phyloP scores from a whole-genome alignment of 1,140 invertebrate species.

The Melipona quadrifasciata region DNA sequence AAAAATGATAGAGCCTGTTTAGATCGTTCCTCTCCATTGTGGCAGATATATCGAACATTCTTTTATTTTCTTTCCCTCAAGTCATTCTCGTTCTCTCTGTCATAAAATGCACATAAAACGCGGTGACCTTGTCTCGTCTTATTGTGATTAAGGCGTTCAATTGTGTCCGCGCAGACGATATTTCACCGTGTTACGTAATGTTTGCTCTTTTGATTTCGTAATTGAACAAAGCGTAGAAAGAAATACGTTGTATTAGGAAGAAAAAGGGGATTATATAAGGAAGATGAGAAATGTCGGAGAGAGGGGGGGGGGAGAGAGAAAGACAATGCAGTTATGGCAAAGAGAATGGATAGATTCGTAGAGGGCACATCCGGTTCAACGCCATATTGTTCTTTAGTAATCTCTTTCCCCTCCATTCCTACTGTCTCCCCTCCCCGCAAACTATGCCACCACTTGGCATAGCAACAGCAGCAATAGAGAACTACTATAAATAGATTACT shows the following conservation, averaged over 20 bases:
- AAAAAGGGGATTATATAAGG: slow-evolving; percentile 18
- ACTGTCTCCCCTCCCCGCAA: slow-evolving; percentile 17
- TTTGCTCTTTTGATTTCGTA: slow-evolving; percentile 23
- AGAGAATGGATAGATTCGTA: slow-evolving; percentile 58
- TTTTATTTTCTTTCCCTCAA: background rate
- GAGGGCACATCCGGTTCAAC: slow-evolving; percentile 65
- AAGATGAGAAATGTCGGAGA: background rate
- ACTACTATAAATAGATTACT: slow-evolving; percentile 73
- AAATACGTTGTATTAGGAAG: slow-evolving; percentile 21
- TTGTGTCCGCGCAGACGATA: background rate
- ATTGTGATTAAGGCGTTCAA: slow-evolving; percentile 6
- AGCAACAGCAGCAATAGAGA: slow-evolving; percentile 76
- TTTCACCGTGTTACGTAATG: slow-evolving; percentile 37
- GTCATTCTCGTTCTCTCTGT: background rate
- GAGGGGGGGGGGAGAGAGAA: slow-evolving; percentile 49
- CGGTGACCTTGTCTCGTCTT: background rate
- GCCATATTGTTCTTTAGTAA: slow-evolving; percentile 71
- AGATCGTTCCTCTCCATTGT: slow-evolving; percentile 18
- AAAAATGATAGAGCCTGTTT: slow-evolving; percentile 47
- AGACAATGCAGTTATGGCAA: slow-evolving; percentile 34
- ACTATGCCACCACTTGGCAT: slow-evolving; percentile 65
- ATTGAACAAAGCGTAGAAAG: slow-evolving; percentile 30
- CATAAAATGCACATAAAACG: background rate
- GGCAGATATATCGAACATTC: background rate
- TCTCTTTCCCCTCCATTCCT: slow-evolving; percentile 48